Base-by-base conservation (phyloP, 2,888 invertebrate species). In the Psylliodes chrysocephalus region DNA sequence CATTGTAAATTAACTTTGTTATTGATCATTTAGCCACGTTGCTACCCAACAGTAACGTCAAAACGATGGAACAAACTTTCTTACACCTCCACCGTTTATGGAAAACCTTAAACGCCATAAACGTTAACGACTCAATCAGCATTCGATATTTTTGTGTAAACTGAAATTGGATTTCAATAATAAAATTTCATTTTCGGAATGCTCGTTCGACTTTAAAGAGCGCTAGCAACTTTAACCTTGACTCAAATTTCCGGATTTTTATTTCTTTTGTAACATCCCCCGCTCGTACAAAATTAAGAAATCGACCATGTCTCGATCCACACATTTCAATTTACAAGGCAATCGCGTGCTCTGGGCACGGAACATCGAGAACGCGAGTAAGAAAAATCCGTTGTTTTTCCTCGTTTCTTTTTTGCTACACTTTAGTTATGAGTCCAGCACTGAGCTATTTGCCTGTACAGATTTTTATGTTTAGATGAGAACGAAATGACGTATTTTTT, bases 251-350 rank as follows among this genome's bases (percentile, higher is more conserved):
- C 25, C 57, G 49, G 38, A 40, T 49, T 59, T 57, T 59, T 59
- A 49, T 46, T 49, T 51, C 40, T 59, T 59, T 59, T 59, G 28
- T 59, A 59, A 40, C 59, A 59, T 51, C 59, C 59, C 59, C 51
- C 28, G 40, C 7, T 49, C 40, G 49, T 38, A 40, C 49, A 42
- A 59, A 59, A 59, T 59, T 49, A 40, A 59, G 59, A 49, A 59
- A 59, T 51, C 49, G 59, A 59, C 46, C 49, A 51, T 33, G 59
- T 59, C 49, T 59, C 59, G 38, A 46, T 59, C 40, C 59, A 59
- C 59, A 59, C 59, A 49, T 59, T 59, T 59, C 59, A 59, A 59
- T 59, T 59, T 59, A 44, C 59, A 51, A 25, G 35, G 59, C 49
- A 40, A 59, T 59, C 59, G 59, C 59, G 59, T 59, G 59, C 40